A percentile compares a stretch with the other conserved stretches of the same genome.
These are phyloP conservation scores for Acrocera orbiculus DNA, from an alignment of 2,888 invertebrate species.

Conservation along the genomic window DNA sequence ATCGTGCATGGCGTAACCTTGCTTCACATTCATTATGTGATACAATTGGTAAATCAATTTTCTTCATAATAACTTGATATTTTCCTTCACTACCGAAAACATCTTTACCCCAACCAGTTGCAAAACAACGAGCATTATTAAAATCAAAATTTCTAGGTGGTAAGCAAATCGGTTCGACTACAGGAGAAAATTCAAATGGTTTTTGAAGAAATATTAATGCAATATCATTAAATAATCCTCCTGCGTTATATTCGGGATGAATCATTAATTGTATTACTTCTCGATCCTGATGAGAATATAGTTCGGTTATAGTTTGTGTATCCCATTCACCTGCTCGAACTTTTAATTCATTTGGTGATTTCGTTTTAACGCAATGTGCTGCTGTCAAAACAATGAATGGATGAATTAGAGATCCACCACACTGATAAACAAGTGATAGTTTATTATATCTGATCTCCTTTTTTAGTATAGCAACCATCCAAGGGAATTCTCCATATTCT, in stretches of 20 bases:
- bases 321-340: conserved; percentile 71
- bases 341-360: conserved; percentile 18
- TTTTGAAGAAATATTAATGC: conserved; percentile 47
- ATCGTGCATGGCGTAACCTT: conserved; percentile 42
- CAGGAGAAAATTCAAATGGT: conserved; percentile 43
- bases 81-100: conserved; percentile 31
- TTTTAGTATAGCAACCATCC: conserved; percentile 36
- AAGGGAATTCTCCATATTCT: conserved; percentile 33
- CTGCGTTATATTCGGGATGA: conserved; percentile 44
- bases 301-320: conserved; percentile 52
- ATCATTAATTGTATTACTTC: conserved; percentile 37
- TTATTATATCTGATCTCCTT: conserved; percentile 17
- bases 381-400: conserved; percentile 53
- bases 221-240: conserved; percentile 54
- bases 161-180: conserved; percentile 53
- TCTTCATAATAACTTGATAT: conserved; percentile 47
- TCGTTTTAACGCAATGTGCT: conserved; percentile 49
- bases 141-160: conserved; percentile 33
- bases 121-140: conserved; percentile 21
- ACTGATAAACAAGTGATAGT: conserved; percentile 32
- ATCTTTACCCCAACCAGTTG: conserved; percentile 28
- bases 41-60: conserved; percentile 54
- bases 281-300: conserved; percentile 51
- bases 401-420: conserved; percentile 27
- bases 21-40: conserved; percentile 31